phyloP scores from a whole-genome alignment of 2,113 vertebrate genomes.

The Rousettus leschenaultii region DNA sequence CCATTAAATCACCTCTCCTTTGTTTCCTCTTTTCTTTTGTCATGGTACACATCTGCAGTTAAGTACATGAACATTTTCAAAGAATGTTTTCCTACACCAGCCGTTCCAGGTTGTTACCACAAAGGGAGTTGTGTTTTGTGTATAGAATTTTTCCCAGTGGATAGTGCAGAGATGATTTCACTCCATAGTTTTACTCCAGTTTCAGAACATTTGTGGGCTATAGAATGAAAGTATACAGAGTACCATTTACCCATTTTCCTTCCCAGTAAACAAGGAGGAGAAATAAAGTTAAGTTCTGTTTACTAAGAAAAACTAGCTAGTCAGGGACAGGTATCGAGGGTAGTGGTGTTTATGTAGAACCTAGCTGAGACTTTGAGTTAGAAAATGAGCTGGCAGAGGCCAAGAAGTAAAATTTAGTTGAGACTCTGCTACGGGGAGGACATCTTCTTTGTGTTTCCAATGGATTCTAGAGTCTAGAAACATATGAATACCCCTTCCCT shows the following conservation, averaged over 20 bases:
- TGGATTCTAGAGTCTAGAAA: slow-evolving; percentile 15
- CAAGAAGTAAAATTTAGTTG: not conserved
- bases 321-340: not conserved
- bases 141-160: not conserved
- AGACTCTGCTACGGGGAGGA: not conserved
- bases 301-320: not conserved
- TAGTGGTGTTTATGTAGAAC: not conserved
- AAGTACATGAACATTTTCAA: not conserved
- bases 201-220: not conserved
- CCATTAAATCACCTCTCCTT: not conserved
- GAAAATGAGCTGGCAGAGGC: not conserved
- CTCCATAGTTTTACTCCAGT: not conserved
- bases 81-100: not conserved
- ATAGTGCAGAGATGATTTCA: not conserved
- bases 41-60: not conserved
- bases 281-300: not conserved
- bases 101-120: not conserved
- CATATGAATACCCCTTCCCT: not conserved
- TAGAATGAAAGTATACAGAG: not conserved
- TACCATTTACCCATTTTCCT: not conserved
- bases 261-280: not conserved
- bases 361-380: not conserved
- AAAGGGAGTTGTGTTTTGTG: not conserved
- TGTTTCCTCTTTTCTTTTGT: not conserved
- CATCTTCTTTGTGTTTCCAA: not conserved